These are phyloP conservation scores for Tangara arthus DNA, from an alignment of 2,797 vertebrate genomes.

Conservation along the genomic window DNA sequence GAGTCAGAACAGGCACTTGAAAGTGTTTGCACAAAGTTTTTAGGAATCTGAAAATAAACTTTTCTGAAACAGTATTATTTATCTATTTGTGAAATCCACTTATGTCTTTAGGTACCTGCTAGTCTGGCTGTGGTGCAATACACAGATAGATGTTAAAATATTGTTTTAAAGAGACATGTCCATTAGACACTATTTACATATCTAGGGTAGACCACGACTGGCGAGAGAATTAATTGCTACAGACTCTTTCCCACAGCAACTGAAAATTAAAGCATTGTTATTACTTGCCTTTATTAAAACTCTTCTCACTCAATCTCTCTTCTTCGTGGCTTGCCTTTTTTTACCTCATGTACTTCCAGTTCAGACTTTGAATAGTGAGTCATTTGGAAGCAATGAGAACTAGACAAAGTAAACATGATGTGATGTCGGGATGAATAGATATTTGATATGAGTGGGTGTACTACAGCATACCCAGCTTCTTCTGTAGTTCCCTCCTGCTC, in stretches of 20 bases:
- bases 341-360: neutral
- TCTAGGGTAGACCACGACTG: neutral
- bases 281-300: neutral
- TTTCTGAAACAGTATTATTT: neutral
- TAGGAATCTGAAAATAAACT: neutral
- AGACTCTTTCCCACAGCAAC: neutral
- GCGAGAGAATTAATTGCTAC: neutral
- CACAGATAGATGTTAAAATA: neutral
- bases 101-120: neutral
- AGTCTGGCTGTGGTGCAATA: neutral
- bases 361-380: neutral
- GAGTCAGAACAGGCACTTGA: neutral
- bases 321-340: neutral
- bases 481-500: neutral
- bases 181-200: neutral
- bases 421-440: neutral
- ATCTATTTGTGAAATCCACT: neutral
- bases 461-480: neutral
- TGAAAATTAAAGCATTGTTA: neutral
- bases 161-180: neutral
- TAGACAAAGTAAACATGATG: neutral
- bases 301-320: neutral
- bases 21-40: neutral
- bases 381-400: neutral
- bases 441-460: no score